A percentile compares a stretch with the other conserved stretches of the same genome.
Evolutionary conservation across 2,888 invertebrate species (phyloP).

Genomic region (Macrosiphum euphorbiae): DNA sequence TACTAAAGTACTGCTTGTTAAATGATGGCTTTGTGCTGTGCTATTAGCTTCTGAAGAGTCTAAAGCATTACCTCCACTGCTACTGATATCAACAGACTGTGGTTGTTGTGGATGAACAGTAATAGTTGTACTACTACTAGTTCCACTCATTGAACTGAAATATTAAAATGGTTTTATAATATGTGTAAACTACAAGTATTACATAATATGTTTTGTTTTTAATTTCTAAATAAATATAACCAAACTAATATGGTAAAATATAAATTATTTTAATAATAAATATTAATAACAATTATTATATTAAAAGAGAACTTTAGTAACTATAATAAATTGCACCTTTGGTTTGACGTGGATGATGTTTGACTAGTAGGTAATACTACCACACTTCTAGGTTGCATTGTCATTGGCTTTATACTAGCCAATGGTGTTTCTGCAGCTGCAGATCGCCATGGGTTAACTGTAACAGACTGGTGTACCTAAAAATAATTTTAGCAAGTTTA

Average conservation of each 20-base stretch:
- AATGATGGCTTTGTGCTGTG: constrained; percentile 61
- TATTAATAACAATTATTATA: background rate
- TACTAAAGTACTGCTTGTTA: constrained; percentile 60
- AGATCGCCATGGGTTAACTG: constrained; percentile 79
- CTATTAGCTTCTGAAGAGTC: constrained; percentile 62
- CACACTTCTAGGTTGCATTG: constrained; percentile 79
- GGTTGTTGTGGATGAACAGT: constrained; percentile 62
- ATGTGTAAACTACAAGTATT: background rate
- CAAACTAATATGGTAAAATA: background rate
- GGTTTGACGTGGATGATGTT: constrained; percentile 67
- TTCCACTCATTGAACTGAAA: constrained; percentile 61
- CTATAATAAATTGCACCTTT: constrained; percentile 66
- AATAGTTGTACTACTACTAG: constrained; percentile 62
- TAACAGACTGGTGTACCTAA: constrained; percentile 72
- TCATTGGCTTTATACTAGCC: constrained; percentile 94
- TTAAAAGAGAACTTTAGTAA: constrained; percentile 7
- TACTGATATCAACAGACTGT: constrained; percentile 63
- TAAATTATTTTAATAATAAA: background rate
- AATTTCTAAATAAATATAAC: background rate
- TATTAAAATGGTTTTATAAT: background rate
- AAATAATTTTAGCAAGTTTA: background rate
- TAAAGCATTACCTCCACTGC: constrained; percentile 58
- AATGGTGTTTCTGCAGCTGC: constrained; percentile 81
- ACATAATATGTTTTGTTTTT: background rate
- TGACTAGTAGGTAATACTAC: constrained; percentile 82